Conservation (phyloP, 2,113 vertebrate species). For the Eptesicus fuscus region DNA sequence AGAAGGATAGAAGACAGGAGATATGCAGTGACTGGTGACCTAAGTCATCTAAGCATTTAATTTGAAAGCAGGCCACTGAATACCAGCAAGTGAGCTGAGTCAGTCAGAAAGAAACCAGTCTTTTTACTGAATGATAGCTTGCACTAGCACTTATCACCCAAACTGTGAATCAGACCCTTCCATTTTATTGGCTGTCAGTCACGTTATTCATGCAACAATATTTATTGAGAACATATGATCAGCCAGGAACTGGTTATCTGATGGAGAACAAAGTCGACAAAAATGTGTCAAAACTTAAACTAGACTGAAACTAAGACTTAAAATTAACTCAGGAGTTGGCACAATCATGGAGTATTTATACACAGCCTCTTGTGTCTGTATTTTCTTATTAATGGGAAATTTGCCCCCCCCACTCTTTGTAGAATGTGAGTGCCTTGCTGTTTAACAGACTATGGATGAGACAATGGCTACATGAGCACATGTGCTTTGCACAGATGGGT, state of each 20-base stretch:
- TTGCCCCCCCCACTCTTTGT: too few relatives aligned
- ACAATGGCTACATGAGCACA: fast-evolving
- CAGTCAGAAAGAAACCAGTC: background rate
- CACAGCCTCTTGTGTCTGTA: background rate
- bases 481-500: background rate
- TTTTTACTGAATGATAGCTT: background rate
- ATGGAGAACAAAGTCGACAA: background rate
- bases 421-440: background rate
- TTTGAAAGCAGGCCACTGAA: background rate
- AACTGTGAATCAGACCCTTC: background rate
- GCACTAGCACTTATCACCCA: fast-evolving
- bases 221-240: background rate
- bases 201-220: background rate
- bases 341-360: fast-evolving
- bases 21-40: background rate
- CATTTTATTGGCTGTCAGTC: background rate
- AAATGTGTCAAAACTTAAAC: background rate
- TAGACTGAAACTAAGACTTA: background rate
- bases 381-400: background rate
- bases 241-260: background rate
- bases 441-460: too few relatives aligned
- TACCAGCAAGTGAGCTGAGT: background rate
- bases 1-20: background rate
- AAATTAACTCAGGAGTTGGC: background rate
- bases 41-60: background rate